Evolutionary conservation across 2,888 invertebrate genomes (phyloP).

Genomic region (Serripes groenlandicus): DNA sequence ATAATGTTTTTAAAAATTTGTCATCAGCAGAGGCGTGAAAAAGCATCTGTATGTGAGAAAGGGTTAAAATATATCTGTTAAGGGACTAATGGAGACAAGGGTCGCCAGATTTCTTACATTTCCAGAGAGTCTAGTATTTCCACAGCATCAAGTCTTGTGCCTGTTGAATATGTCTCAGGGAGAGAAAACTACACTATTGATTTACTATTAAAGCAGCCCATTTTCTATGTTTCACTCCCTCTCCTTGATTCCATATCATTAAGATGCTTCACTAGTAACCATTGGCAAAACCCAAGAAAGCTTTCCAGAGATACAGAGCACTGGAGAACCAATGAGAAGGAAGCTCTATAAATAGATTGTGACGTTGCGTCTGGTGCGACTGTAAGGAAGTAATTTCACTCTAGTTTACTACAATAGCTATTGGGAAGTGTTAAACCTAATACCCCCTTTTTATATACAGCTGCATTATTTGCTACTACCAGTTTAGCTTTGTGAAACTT

Average conservation of each 20-base stretch:
- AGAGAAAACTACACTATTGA: conserved; percentile 26
- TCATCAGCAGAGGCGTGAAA: too few species aligned
- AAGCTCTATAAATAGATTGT: conserved; percentile 55
- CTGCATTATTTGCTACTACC: conserved; percentile 1
- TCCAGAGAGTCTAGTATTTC: conserved; percentile 11
- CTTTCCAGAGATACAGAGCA: conserved; percentile 29
- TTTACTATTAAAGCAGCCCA: conserved; percentile 26
- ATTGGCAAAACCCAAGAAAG: conserved; percentile 44
- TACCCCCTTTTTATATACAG: conserved; percentile 20
- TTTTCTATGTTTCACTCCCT: conserved; percentile 26
- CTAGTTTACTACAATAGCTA: conserved; percentile 29
- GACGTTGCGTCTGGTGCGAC: conserved; percentile 59
- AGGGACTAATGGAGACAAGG: too few species aligned
- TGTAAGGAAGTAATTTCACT: conserved; percentile 42
- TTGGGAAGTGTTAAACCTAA: conserved; percentile 25
- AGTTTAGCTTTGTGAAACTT: neutral
- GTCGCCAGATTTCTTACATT: neutral
- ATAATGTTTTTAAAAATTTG: too few species aligned
- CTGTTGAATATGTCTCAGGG: conserved; percentile 30
- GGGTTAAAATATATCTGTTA: too few species aligned
- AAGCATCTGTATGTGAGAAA: too few species aligned
- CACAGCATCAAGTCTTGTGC: conserved; percentile 30
- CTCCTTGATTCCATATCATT: conserved; percentile 23
- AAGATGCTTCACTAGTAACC: conserved; percentile 22
- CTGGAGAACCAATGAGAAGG: conserved; percentile 28